These are phyloP conservation scores for Chrysocyon brachyurus DNA, from an alignment of 2,797 vertebrate genomes.

Conservation along the genomic window DNA sequence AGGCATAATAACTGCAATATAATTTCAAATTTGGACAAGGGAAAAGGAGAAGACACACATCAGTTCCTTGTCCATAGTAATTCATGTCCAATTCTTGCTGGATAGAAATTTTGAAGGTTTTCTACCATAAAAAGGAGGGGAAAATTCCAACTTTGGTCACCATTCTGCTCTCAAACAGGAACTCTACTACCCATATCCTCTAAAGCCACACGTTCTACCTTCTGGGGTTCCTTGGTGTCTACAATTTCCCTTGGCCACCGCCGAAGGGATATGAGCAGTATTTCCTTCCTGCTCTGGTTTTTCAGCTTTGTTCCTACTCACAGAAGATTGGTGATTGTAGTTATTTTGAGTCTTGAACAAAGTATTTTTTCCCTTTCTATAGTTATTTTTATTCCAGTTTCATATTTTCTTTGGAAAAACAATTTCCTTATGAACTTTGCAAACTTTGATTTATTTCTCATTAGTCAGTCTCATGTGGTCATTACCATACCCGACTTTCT, in stretches of 20 bases:
- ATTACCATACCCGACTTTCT: not conserved
- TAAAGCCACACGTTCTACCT: not conserved
- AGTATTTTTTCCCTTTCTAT: not conserved
- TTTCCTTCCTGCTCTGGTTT: not conserved
- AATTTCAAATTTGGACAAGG: not conserved
- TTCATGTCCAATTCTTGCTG: not conserved
- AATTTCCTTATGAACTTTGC: not conserved
- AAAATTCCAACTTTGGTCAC: not conserved
- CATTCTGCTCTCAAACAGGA: not conserved
- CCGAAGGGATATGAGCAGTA: rapidly evolving
- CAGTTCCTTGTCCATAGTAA: not conserved
- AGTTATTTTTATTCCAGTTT: conserved; percentile 7
- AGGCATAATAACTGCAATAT: not conserved
- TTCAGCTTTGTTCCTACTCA: not conserved
- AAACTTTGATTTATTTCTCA: conserved; percentile 21
- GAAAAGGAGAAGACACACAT: not conserved
- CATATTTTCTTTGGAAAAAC: conserved; percentile 49
- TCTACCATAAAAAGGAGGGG: not conserved
- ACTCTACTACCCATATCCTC: rapidly evolving
- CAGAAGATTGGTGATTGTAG: not conserved
- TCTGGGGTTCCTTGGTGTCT: not conserved
- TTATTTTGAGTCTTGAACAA: not conserved
- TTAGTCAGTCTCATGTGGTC: not conserved
- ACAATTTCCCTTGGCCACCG: not conserved
- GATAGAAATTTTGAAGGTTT: not conserved